Conservation (phyloP, 2,797 vertebrate genomes). For the Gymnothorax reevesii region DNA sequence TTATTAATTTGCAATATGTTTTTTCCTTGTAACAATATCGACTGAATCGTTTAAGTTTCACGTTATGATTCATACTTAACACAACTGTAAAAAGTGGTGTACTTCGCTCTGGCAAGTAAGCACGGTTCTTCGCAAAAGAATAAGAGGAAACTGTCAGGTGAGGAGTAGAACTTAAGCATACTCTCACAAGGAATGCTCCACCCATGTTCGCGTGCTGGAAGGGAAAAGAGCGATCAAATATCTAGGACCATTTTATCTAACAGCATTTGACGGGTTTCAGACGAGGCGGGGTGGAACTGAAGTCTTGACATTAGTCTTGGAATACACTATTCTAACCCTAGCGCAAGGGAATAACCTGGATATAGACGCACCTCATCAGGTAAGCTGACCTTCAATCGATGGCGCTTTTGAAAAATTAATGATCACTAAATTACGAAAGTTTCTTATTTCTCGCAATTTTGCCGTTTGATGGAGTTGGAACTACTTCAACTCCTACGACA, state of each 20-base stretch:
- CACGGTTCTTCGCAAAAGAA: neutral
- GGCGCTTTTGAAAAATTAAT: neutral
- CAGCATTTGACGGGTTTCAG: conserved; percentile 33
- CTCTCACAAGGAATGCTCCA: conserved; percentile 30
- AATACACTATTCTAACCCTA: conserved; percentile 48
- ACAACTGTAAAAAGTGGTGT: neutral
- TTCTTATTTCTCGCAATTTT: neutral
- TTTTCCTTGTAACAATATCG: too few relatives aligned
- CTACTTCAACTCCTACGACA: too few relatives aligned
- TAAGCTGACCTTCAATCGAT: conserved; percentile 40
- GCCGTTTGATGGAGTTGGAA: neutral
- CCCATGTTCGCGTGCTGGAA: conserved; percentile 43
- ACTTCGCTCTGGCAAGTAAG: neutral
- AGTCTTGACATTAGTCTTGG: conserved; percentile 57
- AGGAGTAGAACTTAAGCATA: conserved; percentile 17
- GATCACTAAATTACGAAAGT: too few relatives aligned
- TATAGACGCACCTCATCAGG: conserved; percentile 52
- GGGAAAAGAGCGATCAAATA: conserved; percentile 39
- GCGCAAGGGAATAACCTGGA: conserved; percentile 38
- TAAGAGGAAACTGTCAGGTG: neutral
- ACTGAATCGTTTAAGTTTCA: too few relatives aligned
- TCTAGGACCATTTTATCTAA: conserved; percentile 36
- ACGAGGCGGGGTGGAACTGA: conserved; percentile 34
- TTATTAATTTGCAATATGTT: too few relatives aligned
- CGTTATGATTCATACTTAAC: too few relatives aligned